Conservation (phyloP, 2,797 vertebrate species). For the Ceyx erithaca region DNA sequence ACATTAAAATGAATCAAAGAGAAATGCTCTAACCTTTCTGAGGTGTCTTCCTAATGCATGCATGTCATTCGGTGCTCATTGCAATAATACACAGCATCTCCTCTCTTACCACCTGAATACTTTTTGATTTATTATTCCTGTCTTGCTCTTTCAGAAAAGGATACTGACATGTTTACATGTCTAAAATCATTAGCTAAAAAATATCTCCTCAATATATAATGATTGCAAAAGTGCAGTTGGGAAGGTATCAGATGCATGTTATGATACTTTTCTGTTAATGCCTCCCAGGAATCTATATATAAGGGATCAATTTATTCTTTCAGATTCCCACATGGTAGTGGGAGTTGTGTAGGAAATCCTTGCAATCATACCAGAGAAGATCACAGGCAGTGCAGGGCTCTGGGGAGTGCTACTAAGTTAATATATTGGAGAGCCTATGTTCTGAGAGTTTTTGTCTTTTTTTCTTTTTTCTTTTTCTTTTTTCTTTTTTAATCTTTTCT, state of each 20-base stretch:
- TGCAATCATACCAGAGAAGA: neutral
- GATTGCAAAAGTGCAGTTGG: conserved; percentile 7
- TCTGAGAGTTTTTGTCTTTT: neutral
- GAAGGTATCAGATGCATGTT: neutral
- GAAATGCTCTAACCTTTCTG: neutral
- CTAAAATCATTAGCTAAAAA: conserved; percentile 36
- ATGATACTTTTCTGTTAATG: conserved; percentile 20
- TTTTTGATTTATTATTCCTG: conserved; percentile 27
- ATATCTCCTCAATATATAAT: neutral
- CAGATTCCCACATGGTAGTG: neutral
- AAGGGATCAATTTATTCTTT: conserved; percentile 6
- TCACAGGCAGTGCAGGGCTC: neutral
- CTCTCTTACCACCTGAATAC: neutral
- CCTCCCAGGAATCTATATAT: conserved; percentile 3
- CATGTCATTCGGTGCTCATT: neutral
- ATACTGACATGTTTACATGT: neutral
- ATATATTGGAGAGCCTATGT: neutral
- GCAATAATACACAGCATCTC: neutral
- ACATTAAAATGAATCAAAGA: neutral
- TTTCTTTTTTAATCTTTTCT: neutral
- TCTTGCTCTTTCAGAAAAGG: neutral
- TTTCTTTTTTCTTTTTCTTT: too few species aligned
- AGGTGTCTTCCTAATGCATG: neutral
- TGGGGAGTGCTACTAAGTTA: neutral
- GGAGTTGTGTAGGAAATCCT: neutral